phyloP scores from a whole-genome alignment of 2,113 vertebrate genomes.

The Camelus bactrianus region DNA sequence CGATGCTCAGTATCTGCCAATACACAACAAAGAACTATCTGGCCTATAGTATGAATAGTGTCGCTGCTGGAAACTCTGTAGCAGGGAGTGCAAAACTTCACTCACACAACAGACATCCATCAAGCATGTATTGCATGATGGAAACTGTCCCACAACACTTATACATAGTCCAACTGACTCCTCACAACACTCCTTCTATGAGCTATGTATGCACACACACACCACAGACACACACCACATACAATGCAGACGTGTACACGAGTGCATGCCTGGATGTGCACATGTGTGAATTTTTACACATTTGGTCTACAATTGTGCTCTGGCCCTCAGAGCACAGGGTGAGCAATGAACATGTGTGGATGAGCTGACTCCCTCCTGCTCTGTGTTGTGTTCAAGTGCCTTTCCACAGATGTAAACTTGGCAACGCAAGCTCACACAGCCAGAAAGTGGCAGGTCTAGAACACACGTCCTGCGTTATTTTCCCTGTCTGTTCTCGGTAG shows the following conservation, averaged over 20 bases:
- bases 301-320: not conserved
- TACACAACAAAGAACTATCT: not conserved
- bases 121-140: not conserved
- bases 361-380: not conserved
- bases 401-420: not conserved
- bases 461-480: not conserved
- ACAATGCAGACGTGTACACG: accelerated
- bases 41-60: not conserved
- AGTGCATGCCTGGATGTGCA: not conserved
- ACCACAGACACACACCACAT: not conserved
- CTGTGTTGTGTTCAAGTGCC: not conserved
- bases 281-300: not conserved
- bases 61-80: not conserved
- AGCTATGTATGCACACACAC: accelerated
- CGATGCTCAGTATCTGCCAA: not conserved
- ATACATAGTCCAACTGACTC: not conserved
- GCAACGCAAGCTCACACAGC: not conserved
- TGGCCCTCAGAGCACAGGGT: not conserved
- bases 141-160: not conserved
- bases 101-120: not conserved
- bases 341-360: not conserved
- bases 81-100: not conserved
- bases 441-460: not conserved
- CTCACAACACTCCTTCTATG: not conserved
- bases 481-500: not conserved